Evolutionary conservation across 2,888 invertebrate genomes (phyloP), one percentile per base, ranked within the genome.

Genomic region (Unio pictorum): DNA sequence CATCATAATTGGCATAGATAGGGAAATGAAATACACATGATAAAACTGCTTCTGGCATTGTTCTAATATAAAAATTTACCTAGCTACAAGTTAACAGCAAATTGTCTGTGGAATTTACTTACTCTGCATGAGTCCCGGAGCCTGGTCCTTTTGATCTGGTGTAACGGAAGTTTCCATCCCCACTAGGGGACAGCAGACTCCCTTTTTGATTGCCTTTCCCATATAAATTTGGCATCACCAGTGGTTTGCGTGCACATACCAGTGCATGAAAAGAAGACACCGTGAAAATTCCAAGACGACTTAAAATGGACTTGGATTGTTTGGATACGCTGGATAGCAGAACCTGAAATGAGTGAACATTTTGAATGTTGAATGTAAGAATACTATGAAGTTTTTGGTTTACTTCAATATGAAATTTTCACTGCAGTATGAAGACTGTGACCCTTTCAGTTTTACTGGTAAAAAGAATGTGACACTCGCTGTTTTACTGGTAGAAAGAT

Each of bases 251-350:
- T 72, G 98, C 97, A 91, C 97, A 97, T 85, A 98, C 97, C 91
- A 97, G 96, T 81, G 98, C 98, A 91, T 98, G 98, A 92, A 98
- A 97, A 80, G 97, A 97, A 71, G 97, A 98, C 83, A 98, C 98
- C 67, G 97, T 98, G 93, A 98, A 98, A 86, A 98, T 97, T 74
- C 98, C 98, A 87, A 98, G 92, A 90, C 97, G 95, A 92, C 97
- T 97, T 87, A 98, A 92, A 64, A 96, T 96, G 87, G 95, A 95
- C 92, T 98, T 98, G 81, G 98, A 97, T 84, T 95, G 94, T 84
- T 97, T 95, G 45, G 97, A 97, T 74, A 97, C 97, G 92, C 97
- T 96, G 70, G 97, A 96, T 87, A 98, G 93, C 86, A 98, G 92
- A 81, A 96, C 97, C 98, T 98, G 94, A 5, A 92, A 93, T 81